Conservation (phyloP, 2,888 invertebrate species). For the Pheosia tremula region DNA sequence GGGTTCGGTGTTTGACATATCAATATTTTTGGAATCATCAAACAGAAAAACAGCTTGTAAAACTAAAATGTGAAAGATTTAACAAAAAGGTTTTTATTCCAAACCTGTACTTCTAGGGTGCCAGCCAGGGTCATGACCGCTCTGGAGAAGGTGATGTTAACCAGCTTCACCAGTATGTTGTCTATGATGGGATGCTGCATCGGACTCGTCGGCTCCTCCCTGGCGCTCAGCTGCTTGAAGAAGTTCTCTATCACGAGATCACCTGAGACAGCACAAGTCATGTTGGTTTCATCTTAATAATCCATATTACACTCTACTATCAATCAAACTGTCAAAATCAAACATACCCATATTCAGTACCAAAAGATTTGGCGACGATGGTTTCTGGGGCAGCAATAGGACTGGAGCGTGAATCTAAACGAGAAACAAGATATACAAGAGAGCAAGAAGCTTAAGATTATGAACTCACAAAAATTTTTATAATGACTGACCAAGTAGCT, state of each 20-base stretch:
- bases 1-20: too few species aligned
- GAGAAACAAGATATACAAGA: neutral
- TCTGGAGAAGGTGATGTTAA: constrained; percentile 87
- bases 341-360: constrained; percentile 88
- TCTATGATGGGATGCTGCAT: constrained; percentile 85
- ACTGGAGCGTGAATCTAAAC: constrained; percentile 88
- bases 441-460: too few species aligned
- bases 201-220: constrained; percentile 59
- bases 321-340: too few species aligned
- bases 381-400: constrained; percentile 90
- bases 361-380: constrained; percentile 90
- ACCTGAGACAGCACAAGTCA: constrained; percentile 69
- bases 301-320: too few species aligned
- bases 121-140: constrained; percentile 90
- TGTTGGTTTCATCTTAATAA: neutral
- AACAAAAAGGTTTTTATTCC: neutral
- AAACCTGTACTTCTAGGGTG: constrained; percentile 88
- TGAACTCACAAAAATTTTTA: too few species aligned
- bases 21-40: too few species aligned
- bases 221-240: constrained; percentile 84
- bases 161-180: constrained; percentile 88
- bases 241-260: constrained; percentile 92
- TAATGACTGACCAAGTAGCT: too few species aligned
- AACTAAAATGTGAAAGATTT: too few species aligned
- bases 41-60: too few species aligned